A percentile compares a stretch with the other conserved stretches of the same genome.
Evolutionary conservation across 2,797 vertebrate species (phyloP).

Genomic region (Hippocampus kuda): DNA sequence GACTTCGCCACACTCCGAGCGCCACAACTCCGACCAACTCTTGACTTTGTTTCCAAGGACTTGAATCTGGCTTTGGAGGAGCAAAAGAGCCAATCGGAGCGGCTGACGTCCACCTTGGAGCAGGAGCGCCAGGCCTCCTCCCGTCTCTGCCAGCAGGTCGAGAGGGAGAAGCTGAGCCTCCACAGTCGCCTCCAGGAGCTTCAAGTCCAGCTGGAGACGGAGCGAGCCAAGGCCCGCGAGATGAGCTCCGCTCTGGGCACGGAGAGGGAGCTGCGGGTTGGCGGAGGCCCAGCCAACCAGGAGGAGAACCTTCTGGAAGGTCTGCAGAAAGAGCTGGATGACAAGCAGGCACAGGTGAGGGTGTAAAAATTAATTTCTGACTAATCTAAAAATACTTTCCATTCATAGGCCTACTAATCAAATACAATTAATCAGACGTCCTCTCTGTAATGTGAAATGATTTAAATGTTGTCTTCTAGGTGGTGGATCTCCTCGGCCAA

Average conservation of each 20-base stretch:
- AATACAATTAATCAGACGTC: no score
- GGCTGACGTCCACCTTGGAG: constrained; percentile 72
- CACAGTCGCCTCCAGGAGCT: constrained; percentile 59
- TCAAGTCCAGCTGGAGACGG: constrained; percentile 81
- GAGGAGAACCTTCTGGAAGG: constrained; percentile 63
- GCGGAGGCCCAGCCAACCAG: constrained; percentile 18
- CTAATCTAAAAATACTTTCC: no score
- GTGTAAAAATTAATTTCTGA: no score
- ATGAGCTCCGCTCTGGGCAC: constrained; percentile 71
- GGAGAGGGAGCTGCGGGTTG: constrained; percentile 66
- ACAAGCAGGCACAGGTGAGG: constrained; percentile 71
- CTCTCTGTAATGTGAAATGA: neutral
- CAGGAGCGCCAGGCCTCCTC: constrained; percentile 70
- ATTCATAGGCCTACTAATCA: no score
- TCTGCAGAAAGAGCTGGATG: constrained; percentile 77
- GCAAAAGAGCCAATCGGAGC: constrained; percentile 62
- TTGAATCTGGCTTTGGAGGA: constrained; percentile 77
- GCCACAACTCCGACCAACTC: neutral
- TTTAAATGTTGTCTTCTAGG: constrained; percentile 24
- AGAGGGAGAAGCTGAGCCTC: constrained; percentile 64
- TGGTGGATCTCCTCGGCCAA: constrained; percentile 77
- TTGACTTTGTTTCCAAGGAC: constrained; percentile 64
- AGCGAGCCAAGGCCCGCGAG: constrained; percentile 72
- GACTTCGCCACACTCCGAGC: constrained; percentile 1
- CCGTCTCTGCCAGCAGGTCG: constrained; percentile 70